Evolutionary conservation across 2,113 vertebrate species (phyloP).

Genomic region (Sinocyclocheilus anophthalmus): DNA sequence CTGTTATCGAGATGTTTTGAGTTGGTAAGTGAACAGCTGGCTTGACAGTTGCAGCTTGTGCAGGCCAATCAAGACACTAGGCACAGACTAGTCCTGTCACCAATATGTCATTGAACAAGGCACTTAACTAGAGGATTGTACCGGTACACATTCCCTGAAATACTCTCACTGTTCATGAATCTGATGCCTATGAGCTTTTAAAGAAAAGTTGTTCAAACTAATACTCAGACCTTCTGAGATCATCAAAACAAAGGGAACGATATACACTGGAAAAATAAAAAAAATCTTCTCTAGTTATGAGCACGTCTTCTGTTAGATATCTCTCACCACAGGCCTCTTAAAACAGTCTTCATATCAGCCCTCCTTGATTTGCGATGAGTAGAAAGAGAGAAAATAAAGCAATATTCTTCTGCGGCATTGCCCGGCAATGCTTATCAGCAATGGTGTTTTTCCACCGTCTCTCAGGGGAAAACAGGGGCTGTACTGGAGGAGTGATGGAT

Average conservation of each 20-base stretch:
- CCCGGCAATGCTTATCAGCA: slow-evolving; percentile 49
- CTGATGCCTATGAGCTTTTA: not conserved
- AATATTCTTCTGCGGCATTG: slow-evolving; percentile 53
- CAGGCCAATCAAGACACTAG: not conserved
- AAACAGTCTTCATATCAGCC: slow-evolving; percentile 59
- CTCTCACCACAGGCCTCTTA: slow-evolving; percentile 54
- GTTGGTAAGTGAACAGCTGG: slow-evolving; percentile 7
- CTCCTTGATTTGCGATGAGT: slow-evolving; percentile 41
- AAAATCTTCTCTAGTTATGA: slow-evolving; percentile 27
- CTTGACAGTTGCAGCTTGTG: slow-evolving; percentile 9
- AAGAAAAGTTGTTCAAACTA: not conserved
- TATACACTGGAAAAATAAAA: slow-evolving; percentile 46
- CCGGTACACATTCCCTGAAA: slow-evolving; percentile 3
- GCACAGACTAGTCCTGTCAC: slow-evolving; percentile 12
- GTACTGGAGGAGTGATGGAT: slow-evolving; percentile 57
- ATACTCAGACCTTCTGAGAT: slow-evolving; percentile 22
- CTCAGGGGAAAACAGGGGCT: slow-evolving; percentile 40
- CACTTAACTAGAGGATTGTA: slow-evolving; percentile 8
- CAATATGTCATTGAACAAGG: slow-evolving; percentile 1
- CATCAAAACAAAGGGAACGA: slow-evolving; percentile 52
- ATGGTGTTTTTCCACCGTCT: slow-evolving; percentile 48
- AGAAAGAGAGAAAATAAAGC: slow-evolving; percentile 52
- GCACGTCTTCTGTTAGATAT: slow-evolving; percentile 57
- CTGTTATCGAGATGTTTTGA: slow-evolving; percentile 12
- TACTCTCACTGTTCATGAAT: not conserved